phyloP scores from a whole-genome alignment of 2,113 vertebrate genomes.

The Spea multiplicata region DNA sequence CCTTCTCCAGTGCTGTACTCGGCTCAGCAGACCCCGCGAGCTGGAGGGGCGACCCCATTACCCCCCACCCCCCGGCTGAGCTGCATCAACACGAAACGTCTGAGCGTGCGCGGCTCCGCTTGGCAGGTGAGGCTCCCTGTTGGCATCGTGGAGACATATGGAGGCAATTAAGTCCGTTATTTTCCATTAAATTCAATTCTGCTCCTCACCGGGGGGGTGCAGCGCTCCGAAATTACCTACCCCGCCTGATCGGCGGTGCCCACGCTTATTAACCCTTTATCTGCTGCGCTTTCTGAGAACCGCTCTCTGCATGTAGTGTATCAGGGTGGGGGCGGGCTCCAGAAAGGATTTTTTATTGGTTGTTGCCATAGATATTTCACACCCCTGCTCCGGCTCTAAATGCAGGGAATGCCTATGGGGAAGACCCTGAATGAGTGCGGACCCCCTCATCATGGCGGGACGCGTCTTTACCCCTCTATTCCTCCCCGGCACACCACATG shows the following conservation, averaged over 20 bases:
- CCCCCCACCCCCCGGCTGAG: not conserved
- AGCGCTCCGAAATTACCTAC: slow-evolving; percentile 1
- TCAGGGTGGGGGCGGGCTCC: too few relatives aligned
- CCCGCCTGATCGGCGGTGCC: not conserved
- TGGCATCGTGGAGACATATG: slow-evolving; percentile 37
- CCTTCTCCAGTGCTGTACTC: not conserved
- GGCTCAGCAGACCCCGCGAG: not conserved
- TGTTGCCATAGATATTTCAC: too few relatives aligned
- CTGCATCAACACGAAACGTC: slow-evolving; percentile 18
- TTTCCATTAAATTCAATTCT: slow-evolving; percentile 42
- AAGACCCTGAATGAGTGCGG: too few relatives aligned
- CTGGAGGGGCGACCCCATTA: not conserved
- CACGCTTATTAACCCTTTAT: slow-evolving; percentile 7
- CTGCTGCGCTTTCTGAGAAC: not conserved
- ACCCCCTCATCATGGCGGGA: too few relatives aligned
- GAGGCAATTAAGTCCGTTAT: slow-evolving; percentile 34
- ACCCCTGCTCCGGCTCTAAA: too few relatives aligned
- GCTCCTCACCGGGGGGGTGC: slow-evolving; percentile 16
- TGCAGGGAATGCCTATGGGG: too few relatives aligned
- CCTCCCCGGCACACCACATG: too few relatives aligned
- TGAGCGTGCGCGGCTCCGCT: slow-evolving; percentile 13
- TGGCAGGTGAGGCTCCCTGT: slow-evolving; percentile 43
- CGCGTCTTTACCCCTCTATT: too few relatives aligned
- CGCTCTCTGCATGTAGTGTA: too few relatives aligned
- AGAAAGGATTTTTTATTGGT: too few relatives aligned